These are phyloP conservation scores for Crocidura indochinensis DNA, from an alignment of 2,797 vertebrate species.

Conservation along the genomic window DNA sequence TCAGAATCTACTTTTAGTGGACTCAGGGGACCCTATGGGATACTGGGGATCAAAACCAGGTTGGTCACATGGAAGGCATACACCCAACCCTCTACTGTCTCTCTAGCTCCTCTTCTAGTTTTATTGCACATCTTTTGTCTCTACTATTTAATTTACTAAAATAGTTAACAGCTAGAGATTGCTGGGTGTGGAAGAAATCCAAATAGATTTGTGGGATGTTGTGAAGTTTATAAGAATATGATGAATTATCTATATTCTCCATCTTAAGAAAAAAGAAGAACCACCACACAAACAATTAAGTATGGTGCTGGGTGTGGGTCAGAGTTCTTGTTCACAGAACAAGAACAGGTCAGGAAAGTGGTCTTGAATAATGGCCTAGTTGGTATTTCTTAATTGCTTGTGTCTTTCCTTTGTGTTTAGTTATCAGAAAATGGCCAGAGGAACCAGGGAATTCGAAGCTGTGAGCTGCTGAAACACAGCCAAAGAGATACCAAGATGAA, in stretches of 20 bases:
- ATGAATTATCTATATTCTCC: not conserved
- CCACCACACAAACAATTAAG: too few species aligned
- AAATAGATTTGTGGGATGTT: not conserved
- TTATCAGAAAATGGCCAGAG: constrained; percentile 95
- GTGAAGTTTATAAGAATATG: not conserved
- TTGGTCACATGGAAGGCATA: too few species aligned
- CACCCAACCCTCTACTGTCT: too few species aligned
- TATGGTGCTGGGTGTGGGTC: too few species aligned
- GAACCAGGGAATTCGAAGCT: constrained; percentile 93
- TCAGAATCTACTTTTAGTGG: too few species aligned
- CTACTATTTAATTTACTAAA: not conserved
- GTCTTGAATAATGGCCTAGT: too few species aligned
- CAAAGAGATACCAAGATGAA: constrained; percentile 94
- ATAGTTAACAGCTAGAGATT: not conserved
- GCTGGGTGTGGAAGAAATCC: not conserved
- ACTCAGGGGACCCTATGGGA: too few species aligned
- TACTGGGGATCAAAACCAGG: too few species aligned
- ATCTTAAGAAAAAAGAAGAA: too few species aligned
- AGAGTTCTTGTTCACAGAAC: too few species aligned
- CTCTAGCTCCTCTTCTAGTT: not conserved
- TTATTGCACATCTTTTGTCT: not conserved
- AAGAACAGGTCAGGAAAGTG: too few species aligned
- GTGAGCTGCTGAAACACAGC: constrained; percentile 95
- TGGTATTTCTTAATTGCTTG: too few species aligned
- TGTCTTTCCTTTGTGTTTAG: constrained; percentile 84